These are phyloP conservation scores for Parnassius smintheus DNA, from an alignment of 2,888 invertebrate species.

Conservation along the genomic window DNA sequence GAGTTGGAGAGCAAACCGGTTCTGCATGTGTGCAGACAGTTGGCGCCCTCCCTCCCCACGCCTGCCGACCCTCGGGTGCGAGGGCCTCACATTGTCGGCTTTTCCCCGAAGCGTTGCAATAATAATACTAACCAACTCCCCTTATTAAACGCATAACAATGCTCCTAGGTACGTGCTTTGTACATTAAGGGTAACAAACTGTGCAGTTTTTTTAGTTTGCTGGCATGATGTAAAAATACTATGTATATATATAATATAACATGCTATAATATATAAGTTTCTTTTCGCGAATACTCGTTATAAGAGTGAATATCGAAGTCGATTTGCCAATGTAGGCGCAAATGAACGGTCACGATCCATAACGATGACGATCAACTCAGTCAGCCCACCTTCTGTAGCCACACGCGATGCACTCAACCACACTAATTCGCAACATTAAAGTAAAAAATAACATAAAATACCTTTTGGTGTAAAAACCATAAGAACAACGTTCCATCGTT, in stretches of 20 bases:
- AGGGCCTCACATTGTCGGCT: constrained; percentile 71
- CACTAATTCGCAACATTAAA: constrained; percentile 69
- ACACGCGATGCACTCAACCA: constrained; percentile 73
- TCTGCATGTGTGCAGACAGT: constrained; percentile 75
- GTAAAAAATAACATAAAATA: constrained; percentile 83
- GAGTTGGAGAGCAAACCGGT: constrained; percentile 75
- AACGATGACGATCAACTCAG: constrained; percentile 39
- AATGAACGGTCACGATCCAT: constrained; percentile 37
- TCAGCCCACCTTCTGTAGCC: constrained; percentile 49
- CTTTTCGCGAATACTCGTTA: constrained; percentile 29
- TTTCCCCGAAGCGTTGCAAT: constrained; percentile 70
- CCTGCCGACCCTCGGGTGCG: constrained; percentile 69
- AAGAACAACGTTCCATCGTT: constrained; percentile 90
- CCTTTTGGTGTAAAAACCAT: constrained; percentile 91
- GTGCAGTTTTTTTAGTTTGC: not conserved
- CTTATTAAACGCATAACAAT: constrained; percentile 29
- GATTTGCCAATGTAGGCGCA: constrained; percentile 34
- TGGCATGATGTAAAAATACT: constrained; percentile 7
- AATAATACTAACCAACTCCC: constrained; percentile 59
- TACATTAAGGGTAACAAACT: constrained; percentile 25
- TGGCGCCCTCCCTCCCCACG: constrained; percentile 72
- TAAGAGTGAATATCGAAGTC: constrained; percentile 25
- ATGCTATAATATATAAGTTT: constrained; percentile 8
- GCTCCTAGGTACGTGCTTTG: constrained; percentile 34
- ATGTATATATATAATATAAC: too few relatives aligned